phyloP scores from a whole-genome alignment of 2,888 invertebrate genomes.

The Oscheius onirici region DNA sequence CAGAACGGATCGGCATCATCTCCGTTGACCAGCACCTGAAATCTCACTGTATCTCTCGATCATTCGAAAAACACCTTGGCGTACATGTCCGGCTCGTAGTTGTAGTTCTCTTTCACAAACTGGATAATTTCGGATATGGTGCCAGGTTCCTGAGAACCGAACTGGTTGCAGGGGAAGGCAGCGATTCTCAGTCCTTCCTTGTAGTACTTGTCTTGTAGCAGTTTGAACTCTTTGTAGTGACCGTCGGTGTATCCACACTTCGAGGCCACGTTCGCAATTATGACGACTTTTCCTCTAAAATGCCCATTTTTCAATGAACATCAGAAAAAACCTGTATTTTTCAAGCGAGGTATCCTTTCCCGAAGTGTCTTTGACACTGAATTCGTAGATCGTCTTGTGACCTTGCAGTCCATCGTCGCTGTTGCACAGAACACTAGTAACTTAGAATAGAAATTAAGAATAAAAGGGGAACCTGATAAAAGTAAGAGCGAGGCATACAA shows the following conservation, averaged over 20 bases:
- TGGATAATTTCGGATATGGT: conserved; percentile 79
- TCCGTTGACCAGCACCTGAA: conserved; percentile 75
- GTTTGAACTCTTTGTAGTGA: conserved; percentile 82
- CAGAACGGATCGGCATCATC: conserved; percentile 76
- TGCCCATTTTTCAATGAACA: too few species aligned
- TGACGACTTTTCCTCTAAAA: conserved; percentile 79
- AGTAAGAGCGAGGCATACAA: not conserved
- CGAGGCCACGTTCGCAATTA: conserved; percentile 89
- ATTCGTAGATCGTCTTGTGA: conserved; percentile 48
- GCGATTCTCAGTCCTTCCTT: conserved; percentile 82
- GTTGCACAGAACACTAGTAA: not conserved
- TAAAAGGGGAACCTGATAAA: not conserved
- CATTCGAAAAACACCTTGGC: too few species aligned
- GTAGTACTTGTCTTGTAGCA: conserved; percentile 79
- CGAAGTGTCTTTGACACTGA: conserved; percentile 80
- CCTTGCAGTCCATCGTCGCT: not conserved
- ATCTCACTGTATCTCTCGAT: too few species aligned
- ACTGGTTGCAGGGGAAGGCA: conserved; percentile 88
- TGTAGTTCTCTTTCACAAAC: conserved; percentile 72
- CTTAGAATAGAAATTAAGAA: not conserved
- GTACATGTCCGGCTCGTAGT: conserved; percentile 75
- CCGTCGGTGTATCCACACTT: conserved; percentile 83
- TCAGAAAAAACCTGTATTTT: conserved; percentile 79
- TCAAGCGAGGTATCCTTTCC: conserved; percentile 84
- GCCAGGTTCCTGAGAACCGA: conserved; percentile 80